These are phyloP conservation scores for Scytalopus superciliaris DNA, from an alignment of 2,113 vertebrate species.

Conservation along the genomic window DNA sequence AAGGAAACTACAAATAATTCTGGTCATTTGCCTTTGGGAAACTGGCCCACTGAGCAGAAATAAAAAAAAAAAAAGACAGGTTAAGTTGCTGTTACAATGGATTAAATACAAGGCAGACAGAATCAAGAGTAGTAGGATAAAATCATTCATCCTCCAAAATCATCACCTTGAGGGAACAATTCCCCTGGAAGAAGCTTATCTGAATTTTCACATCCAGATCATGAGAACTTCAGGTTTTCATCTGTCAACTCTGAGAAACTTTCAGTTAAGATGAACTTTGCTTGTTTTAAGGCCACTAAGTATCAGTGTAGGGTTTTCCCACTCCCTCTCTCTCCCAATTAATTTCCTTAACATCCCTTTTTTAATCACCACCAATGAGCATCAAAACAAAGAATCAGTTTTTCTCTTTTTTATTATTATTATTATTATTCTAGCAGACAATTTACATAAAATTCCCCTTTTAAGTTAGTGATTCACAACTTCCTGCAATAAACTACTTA, in stretches of 20 bases:
- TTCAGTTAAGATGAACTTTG: not conserved
- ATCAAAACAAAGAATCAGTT: slow-evolving; percentile 39
- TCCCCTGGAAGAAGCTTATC: not conserved
- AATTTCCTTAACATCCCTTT: not conserved
- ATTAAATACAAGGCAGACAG: not conserved
- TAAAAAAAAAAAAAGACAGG: not conserved
- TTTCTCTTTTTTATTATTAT: slow-evolving; percentile 70
- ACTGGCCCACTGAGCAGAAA: not conserved
- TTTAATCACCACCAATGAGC: not conserved
- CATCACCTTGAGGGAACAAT: not conserved
- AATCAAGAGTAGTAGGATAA: not conserved
- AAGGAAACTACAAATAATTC: not conserved
- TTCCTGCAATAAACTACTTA: slow-evolving; percentile 80
- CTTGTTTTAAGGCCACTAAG: not conserved
- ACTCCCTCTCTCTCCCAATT: not conserved
- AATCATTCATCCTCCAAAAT: not conserved
- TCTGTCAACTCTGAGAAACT: not conserved
- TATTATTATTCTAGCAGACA: slow-evolving; percentile 79
- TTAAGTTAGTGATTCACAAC: slow-evolving; percentile 84
- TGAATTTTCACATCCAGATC: not conserved
- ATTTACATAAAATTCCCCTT: slow-evolving; percentile 81
- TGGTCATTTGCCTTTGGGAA: not conserved
- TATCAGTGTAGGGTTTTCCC: not conserved
- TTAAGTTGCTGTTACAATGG: not conserved
- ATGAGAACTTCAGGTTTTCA: not conserved